Evolutionary conservation across 2,888 invertebrate genomes (phyloP).

Genomic region (Epinotia nisella): DNA sequence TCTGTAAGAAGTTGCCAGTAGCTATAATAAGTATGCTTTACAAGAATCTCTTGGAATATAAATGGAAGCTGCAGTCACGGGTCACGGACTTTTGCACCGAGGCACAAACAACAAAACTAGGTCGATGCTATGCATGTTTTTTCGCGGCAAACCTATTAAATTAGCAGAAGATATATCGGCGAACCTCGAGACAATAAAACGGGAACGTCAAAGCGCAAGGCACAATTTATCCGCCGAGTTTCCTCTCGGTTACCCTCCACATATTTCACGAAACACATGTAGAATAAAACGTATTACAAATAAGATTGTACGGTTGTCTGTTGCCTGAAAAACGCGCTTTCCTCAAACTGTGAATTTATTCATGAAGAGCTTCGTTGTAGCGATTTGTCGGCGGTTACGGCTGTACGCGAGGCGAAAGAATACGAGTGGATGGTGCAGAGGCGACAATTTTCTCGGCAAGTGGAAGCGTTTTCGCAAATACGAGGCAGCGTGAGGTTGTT

Average conservation of each 20-base stretch:
- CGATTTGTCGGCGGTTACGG: constrained; percentile 43
- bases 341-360: constrained; percentile 45
- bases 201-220: constrained; percentile 25
- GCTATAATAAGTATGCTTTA: too few species aligned
- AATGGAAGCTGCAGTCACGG: neutral
- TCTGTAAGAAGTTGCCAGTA: too few species aligned
- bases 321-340: constrained; percentile 42
- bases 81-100: neutral
- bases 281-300: constrained; percentile 43
- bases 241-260: constrained; percentile 38
- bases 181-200: constrained; percentile 40
- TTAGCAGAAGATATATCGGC: constrained; percentile 35
- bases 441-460: constrained; percentile 23
- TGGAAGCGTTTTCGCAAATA: constrained; percentile 13
- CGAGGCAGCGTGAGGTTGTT: neutral
- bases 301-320: constrained; percentile 42
- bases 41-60: neutral
- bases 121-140: constrained; percentile 17
- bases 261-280: constrained; percentile 43
- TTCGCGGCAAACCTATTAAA: constrained; percentile 31
- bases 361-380: constrained; percentile 38
- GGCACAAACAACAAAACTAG: constrained; percentile 8
- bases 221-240: constrained; percentile 37
- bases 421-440: constrained; percentile 26
- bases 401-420: constrained; percentile 25